phyloP scores from a whole-genome alignment of 2,888 invertebrate species.

The Orchesellides sinensis region DNA sequence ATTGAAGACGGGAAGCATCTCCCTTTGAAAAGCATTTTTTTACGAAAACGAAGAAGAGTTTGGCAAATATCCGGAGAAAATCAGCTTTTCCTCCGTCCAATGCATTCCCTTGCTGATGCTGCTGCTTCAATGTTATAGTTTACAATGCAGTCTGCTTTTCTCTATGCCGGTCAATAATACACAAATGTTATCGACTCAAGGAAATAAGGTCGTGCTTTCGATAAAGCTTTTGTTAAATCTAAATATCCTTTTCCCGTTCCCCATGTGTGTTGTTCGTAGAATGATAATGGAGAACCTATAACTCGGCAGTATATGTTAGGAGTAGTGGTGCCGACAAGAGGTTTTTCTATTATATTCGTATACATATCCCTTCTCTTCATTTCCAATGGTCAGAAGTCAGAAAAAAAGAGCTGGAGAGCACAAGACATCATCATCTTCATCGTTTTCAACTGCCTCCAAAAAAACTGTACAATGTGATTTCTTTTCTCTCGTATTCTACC shows the following conservation, averaged over 20 bases:
- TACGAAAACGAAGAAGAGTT: conserved; percentile 38
- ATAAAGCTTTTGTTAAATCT: conserved; percentile 64
- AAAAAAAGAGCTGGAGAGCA: conserved; percentile 4
- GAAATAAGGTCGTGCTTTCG: conserved; percentile 60
- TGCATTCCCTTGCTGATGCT: conserved; percentile 46
- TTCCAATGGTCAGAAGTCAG: conserved; percentile 33
- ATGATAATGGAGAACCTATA: conserved; percentile 46
- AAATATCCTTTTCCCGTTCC: conserved; percentile 65
- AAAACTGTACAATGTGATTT: conserved; percentile 2
- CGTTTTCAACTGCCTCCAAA: conserved; percentile 22
- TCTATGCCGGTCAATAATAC: conserved; percentile 49
- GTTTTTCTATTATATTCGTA: conserved; percentile 13
- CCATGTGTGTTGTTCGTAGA: conserved; percentile 59
- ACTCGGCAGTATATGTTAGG: background rate
- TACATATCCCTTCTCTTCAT: conserved; percentile 27
- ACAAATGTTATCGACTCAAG: conserved; percentile 61
- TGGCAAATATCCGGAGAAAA: conserved; percentile 63
- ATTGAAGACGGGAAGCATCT: conserved; percentile 19
- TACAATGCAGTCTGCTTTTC: background rate
- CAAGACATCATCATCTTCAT: conserved; percentile 32
- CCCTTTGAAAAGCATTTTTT: conserved; percentile 34
- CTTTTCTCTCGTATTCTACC: background rate
- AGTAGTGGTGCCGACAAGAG: conserved; percentile 5
- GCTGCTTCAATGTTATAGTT: conserved; percentile 5
- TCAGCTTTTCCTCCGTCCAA: conserved; percentile 47